Conservation (phyloP, 2,797 vertebrate genomes). For the Loriculus beryllinus region DNA sequence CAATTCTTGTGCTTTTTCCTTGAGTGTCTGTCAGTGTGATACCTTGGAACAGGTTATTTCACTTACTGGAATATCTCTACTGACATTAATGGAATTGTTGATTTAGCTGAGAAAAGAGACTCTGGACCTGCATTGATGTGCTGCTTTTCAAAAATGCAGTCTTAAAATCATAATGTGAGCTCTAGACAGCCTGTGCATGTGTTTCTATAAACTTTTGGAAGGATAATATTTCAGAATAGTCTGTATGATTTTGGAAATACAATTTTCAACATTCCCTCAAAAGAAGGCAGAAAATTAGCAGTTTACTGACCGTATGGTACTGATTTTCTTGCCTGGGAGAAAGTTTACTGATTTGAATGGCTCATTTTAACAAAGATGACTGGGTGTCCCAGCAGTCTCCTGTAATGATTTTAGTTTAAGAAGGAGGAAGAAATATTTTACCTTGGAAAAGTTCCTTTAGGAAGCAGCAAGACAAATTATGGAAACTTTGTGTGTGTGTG, state of each 20-base stretch:
- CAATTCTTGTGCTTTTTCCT: not conserved
- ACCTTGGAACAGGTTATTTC: constrained; percentile 20
- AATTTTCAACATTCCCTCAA: not conserved
- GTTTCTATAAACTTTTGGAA: constrained; percentile 49
- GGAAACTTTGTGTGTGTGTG: constrained; percentile 17
- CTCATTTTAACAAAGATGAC: not conserved
- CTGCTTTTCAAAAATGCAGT: constrained; percentile 4
- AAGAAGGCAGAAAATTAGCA: not conserved
- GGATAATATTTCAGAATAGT: constrained; percentile 40
- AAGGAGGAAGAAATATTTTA: constrained; percentile 48
- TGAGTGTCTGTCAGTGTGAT: not conserved
- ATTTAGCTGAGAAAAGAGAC: not conserved
- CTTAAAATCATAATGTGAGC: constrained; percentile 1
- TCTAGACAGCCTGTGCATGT: not conserved
- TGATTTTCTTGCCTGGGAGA: not conserved
- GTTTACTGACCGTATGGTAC: not conserved
- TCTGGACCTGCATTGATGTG: not conserved
- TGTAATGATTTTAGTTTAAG: constrained; percentile 15
- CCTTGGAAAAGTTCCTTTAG: constrained; percentile 37
- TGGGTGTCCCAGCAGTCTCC: not conserved
- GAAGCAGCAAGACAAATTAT: constrained; percentile 31
- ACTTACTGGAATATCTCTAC: not conserved
- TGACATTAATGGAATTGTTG: constrained; percentile 7
- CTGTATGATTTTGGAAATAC: constrained; percentile 23
- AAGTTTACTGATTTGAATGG: not conserved